Base-by-base conservation (phyloP, 2,113 vertebrate species). In the Cyanoderma ruficeps region DNA sequence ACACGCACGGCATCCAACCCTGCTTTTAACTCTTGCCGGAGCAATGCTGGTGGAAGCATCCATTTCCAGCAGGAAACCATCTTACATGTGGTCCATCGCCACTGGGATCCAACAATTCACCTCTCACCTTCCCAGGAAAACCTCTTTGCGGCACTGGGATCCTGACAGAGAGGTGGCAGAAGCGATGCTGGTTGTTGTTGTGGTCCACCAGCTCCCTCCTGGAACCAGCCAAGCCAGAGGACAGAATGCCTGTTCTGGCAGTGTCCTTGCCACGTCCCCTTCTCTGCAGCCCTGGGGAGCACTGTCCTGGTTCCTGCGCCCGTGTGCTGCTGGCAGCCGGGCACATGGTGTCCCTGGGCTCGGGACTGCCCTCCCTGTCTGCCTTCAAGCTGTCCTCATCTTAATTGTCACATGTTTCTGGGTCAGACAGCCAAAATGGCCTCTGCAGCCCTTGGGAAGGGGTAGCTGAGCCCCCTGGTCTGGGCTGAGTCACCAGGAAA, bases 1-100 rank as follows among this genome's bases (percentile, higher is more conserved):
- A 93, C 94, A 95, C 92, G 71, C 95, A 97, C 93, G 15, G 90
- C 95, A 93, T 80, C 92, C 92, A 91, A 60, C 65, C 72, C 84
- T 31, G 33, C 90, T 90, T 87, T 94, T 96, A 95, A 95, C 91
- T 93, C 85, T 95, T 93, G 46, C 67, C 0, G 50, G 64, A 82
- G 63, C 7, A 2, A 74, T 14, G 41, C 52, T 6, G 35, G 23
- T 78, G 55, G 72, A 78, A 78, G 47, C 84, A 87, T 70, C 84
- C 64, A 78, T 70, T 94, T 91, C 90, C 84, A 91, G 79, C 70
- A 33, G 2, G 56, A 94, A 96, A 92, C 59, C 55, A 61, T 83
- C 56, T 84, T 76, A 59, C 19, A 2, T 0, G 0, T 1, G 5
- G 63, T 39, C 13, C 7, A 57, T 49, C 0, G 0, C 56, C 3